Base-by-base conservation (phyloP, 2,888 invertebrate genomes). In the Venustoraphidia nigricollis region DNA sequence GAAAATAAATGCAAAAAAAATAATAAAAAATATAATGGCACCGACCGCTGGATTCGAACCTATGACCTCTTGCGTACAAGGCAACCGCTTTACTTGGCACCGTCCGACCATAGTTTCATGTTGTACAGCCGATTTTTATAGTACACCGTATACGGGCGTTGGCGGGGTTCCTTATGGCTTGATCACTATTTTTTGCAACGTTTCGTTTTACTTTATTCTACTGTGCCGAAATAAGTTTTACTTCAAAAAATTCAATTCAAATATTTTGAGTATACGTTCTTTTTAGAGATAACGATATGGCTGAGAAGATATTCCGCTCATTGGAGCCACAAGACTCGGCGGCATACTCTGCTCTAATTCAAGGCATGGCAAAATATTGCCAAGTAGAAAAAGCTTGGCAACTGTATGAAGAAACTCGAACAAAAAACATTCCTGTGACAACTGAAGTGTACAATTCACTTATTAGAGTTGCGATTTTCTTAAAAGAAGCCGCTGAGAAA, bases 361-460 rank as follows among this genome's bases (percentile, higher is more conserved):
- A 82, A 60, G 93, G 92, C 44, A 83, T 86, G 79, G 75, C 80
- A 3, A 90, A 87, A 64, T 83, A 79, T 64, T 75, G 69, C 56
- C 77, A 81, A 68, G 75, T 77, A 5, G 79, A 83, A 44, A 67
- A 76, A 54, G 83, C 83, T 0, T 76, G 75, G 61, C 63, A 72
- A 6, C 60, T 86, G 8, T 76, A 76, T 14, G 70, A 79, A 52
- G 80, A 88, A 58, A 80, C 83, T 0, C 62, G 69, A 50, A 72
- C 78, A 43, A 81, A 83, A 53, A 73, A 76, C 13, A 63, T 86
- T 2, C 64, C 70, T 9, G 58, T 90, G 14, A 79, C 79, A 50
- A 70, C 78, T 0, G 70, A 72, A 50, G 77, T 83, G 0, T 91
- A 77, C 58, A 91, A 91, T 64, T 61, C 77, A 0, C 58, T 91